Evolutionary conservation across 1,140 invertebrate genomes (phyloP).

Genomic region (Atta texana): DNA sequence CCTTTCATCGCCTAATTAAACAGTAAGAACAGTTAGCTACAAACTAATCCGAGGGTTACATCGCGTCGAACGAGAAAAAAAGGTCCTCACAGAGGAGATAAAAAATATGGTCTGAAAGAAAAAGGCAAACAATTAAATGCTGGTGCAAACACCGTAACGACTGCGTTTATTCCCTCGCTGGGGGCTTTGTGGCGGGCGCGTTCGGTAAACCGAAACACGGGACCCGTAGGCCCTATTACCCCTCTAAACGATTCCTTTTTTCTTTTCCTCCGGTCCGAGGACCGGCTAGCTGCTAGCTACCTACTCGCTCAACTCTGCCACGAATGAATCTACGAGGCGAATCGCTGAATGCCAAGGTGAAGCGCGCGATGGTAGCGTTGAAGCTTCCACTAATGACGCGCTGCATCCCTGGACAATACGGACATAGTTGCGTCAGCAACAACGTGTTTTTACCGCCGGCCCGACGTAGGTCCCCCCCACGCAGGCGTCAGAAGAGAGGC

Average conservation of each 20-base stretch:
- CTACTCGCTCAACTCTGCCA: conserved; percentile 50
- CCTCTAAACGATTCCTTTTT: conserved; percentile 68
- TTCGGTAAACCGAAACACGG: conserved; percentile 66
- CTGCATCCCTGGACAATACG: conserved; percentile 54
- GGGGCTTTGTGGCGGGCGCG: conserved; percentile 59
- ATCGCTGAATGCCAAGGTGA: conserved; percentile 60
- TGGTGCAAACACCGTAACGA: conserved; percentile 63
- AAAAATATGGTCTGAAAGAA: conserved; percentile 32
- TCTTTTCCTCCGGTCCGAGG: conserved; percentile 2
- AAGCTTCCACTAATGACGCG: conserved; percentile 65
- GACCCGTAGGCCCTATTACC: conserved; percentile 60
- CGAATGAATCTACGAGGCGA: conserved; percentile 64
- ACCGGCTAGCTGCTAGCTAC: conserved; percentile 52
- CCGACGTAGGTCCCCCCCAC: conserved; percentile 1
- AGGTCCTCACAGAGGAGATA: conserved; percentile 7
- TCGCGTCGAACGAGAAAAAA: conserved; percentile 14
- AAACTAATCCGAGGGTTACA: conserved; percentile 34
- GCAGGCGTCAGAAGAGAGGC: background rate
- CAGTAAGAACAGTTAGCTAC: conserved; percentile 6
- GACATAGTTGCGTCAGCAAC: conserved; percentile 57
- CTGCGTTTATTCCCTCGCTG: conserved; percentile 48
- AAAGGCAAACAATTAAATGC: conserved; percentile 61
- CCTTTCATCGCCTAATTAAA: background rate
- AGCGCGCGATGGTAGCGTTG: conserved; percentile 63
- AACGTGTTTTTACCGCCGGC: conserved; percentile 53